Conservation (phyloP, 2,888 invertebrate species). For the Asteroscopus sphinx region DNA sequence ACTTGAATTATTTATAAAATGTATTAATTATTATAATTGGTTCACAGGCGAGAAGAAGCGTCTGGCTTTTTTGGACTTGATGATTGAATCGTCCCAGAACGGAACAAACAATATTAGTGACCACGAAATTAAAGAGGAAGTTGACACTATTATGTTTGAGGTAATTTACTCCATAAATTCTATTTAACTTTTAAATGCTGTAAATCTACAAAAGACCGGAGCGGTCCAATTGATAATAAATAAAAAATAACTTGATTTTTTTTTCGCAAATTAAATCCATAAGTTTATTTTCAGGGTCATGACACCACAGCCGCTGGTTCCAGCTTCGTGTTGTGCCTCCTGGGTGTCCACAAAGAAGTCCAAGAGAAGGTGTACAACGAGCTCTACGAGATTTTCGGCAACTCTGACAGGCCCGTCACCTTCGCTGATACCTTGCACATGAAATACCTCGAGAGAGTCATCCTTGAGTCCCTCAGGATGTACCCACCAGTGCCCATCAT, state of each 20-base stretch:
- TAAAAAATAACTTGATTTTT: too few species aligned
- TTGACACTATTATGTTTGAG: conserved; percentile 97
- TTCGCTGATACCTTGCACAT: conserved; percentile 94
- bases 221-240: too few species aligned
- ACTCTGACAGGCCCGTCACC: conserved; percentile 93
- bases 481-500: conserved; percentile 95
- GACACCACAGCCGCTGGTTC: conserved; percentile 93
- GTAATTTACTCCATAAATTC: too few species aligned
- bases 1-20: too few species aligned
- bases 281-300: conserved; percentile 74
- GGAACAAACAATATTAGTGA: conserved; percentile 93
- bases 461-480: conserved; percentile 94
- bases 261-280: too few species aligned
- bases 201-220: too few species aligned
- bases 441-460: conserved; percentile 95
- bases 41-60: conserved; percentile 93
- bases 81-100: conserved; percentile 95
- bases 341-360: conserved; percentile 95
- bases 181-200: too few species aligned
- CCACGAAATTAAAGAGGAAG: conserved; percentile 95
- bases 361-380: conserved; percentile 94
- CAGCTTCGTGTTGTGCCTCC: conserved; percentile 95
- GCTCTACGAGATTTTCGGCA: conserved; percentile 93
- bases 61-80: conserved; percentile 96
- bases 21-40: neutral